These are phyloP conservation scores for Amphimedon queenslandica DNA, from an alignment of 37 sponge, comb jelly and placozoan species.

Conservation along the genomic window DNA sequence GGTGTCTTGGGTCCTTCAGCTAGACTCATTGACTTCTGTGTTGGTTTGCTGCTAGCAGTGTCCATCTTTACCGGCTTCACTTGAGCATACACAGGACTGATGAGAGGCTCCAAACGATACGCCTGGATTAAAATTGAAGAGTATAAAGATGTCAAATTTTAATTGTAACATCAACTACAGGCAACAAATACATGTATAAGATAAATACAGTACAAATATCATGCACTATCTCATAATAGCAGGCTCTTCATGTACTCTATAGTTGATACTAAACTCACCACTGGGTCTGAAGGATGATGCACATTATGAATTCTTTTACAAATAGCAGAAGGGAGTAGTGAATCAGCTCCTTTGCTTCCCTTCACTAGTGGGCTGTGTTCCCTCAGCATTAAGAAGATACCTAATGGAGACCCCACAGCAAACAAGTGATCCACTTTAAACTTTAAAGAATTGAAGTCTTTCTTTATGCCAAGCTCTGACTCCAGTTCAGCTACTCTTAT, in stretches of 20 bases:
- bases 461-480: conserved; percentile 20
- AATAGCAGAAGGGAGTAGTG: conserved; percentile 65
- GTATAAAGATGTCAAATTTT: not conserved
- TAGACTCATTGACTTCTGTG: conserved; percentile 34
- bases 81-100: conserved; percentile 59
- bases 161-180: no score
- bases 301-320: conserved; percentile 86
- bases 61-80: conserved; percentile 72
- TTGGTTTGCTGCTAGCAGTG: conserved; percentile 52
- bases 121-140: conserved; percentile 41
- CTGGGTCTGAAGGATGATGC: conserved; percentile 86
- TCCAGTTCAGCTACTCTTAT: conserved; percentile 56
- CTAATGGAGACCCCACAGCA: conserved; percentile 84
- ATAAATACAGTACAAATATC: not conserved
- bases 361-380: conserved; percentile 56
- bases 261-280: conserved; percentile 77
- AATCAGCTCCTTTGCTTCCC: conserved; percentile 20
- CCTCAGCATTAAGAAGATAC: conserved; percentile 70
- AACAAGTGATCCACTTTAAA: conserved; percentile 77
- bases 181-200: not conserved
- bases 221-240: not conserved
- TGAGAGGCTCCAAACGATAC: conserved; percentile 83
- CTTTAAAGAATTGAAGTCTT: conserved; percentile 7
- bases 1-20: conserved; percentile 50
- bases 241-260: no score